Conservation (phyloP, 1,140 invertebrate species). For the Eufriesea mexicana region DNA sequence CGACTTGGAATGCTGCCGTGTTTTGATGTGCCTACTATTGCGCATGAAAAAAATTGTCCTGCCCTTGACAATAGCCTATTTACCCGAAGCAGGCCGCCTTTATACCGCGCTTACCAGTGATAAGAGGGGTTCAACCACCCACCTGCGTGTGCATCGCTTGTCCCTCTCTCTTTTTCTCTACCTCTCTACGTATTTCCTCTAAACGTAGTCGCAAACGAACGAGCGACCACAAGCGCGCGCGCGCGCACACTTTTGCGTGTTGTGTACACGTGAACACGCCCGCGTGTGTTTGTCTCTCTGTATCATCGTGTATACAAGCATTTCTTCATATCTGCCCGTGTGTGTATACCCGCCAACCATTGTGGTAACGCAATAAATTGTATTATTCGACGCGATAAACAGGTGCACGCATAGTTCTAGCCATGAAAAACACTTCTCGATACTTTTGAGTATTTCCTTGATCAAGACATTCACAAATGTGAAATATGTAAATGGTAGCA, state of each 20-base stretch:
- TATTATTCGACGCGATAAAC: slow-evolving; percentile 63
- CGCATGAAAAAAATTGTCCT: slow-evolving; percentile 78
- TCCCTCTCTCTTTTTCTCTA: slow-evolving; percentile 40
- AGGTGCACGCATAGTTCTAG: slow-evolving; percentile 44
- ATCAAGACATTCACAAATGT: background rate
- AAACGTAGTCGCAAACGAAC: slow-evolving; percentile 34
- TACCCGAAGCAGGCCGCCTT: slow-evolving; percentile 46
- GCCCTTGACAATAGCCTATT: slow-evolving; percentile 79
- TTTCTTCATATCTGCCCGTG: slow-evolving; percentile 26
- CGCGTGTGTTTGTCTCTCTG: slow-evolving; percentile 27
- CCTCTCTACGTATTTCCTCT: slow-evolving; percentile 40
- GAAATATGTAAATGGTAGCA: slow-evolving; percentile 22
- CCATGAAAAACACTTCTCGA: slow-evolving; percentile 14
- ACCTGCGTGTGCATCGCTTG: slow-evolving; percentile 57
- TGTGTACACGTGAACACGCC: slow-evolving; percentile 47
- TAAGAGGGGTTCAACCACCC: slow-evolving; percentile 68
- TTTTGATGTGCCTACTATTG: slow-evolving; percentile 75
- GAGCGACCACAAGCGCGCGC: slow-evolving; percentile 8
- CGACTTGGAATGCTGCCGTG: slow-evolving; percentile 64
- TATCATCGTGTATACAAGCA: slow-evolving; percentile 35
- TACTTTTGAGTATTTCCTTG: background rate
- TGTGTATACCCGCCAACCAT: slow-evolving; percentile 59
- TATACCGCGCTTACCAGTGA: slow-evolving; percentile 41
- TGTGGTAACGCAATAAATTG: slow-evolving; percentile 65
- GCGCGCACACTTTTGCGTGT: slow-evolving; percentile 6